Base-by-base conservation (phyloP, 2,113 vertebrate genomes). In the Sitta europaea region DNA sequence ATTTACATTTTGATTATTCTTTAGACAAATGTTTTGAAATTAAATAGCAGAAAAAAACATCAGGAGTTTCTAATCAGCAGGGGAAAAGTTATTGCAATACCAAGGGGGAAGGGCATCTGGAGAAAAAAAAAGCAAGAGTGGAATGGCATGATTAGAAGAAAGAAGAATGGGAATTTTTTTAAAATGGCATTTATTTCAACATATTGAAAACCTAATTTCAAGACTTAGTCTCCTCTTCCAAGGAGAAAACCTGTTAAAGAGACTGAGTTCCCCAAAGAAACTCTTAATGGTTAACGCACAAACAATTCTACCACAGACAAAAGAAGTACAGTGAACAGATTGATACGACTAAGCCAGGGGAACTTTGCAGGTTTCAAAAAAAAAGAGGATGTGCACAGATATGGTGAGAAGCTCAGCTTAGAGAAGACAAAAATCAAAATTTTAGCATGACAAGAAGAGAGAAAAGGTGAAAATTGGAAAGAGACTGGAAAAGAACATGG, bases 261-360 rank as follows among this genome's bases (percentile, higher is more conserved):
- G 45, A 51, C 33, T 31, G 21, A 63, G 18, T 24, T 91, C 16
- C 35, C 81, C n/a, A 43, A 82, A 71, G 25, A 71, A 88, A 50
- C 19, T 23, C 38, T 51, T 51, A 55, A 47, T 43, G 12, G 0
- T n/a, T 55, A 82, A 47, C 47, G 43, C 4, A 5, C 14, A 79
- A 83, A 47, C 4, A 66, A 31, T 70, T 61, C 4, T 33, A 29
- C 5, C 11, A 28, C 14, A 33, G 24, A 43, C 20, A 35, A 71
- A 88, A 38, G 2, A 50, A 82, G 10, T 33, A n/a, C 11, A 87
- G 11, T 10, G 17, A 90, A 51, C 3, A 65, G 50, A 47, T 2
- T 57, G 22, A 50, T 21, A 5, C 31, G 33, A 12, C 10, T 80
- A 87, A 72, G 25, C 42, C 23, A 40, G 0, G 0, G 24, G 15